These are phyloP conservation scores for Phenacoccus solenopsis DNA, from an alignment of 1,140 invertebrate species.

Conservation along the genomic window DNA sequence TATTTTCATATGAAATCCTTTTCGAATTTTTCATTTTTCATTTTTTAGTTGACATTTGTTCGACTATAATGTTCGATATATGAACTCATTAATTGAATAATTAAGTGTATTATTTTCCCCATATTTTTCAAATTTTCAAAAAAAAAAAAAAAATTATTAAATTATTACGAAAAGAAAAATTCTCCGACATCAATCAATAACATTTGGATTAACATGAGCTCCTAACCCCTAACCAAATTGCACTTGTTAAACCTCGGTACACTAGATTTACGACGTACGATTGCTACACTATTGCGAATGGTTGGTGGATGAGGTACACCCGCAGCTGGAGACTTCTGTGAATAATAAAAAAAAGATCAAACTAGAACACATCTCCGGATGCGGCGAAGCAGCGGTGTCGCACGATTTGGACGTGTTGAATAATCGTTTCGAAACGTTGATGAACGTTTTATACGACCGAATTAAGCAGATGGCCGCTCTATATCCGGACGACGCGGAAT, in stretches of 20 bases:
- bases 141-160: too few species aligned
- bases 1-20: too few species aligned
- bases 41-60: too few species aligned
- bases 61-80: too few species aligned
- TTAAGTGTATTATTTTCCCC: too few species aligned
- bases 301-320: slow-evolving; percentile 73
- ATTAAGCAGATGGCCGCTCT: slow-evolving; percentile 36
- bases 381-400: slow-evolving; percentile 65
- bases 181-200: too few species aligned
- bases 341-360: slow-evolving; percentile 31
- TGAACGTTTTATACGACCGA: slow-evolving; percentile 53
- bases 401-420: slow-evolving; percentile 77
- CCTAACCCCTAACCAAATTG: too few species aligned
- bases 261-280: slow-evolving; percentile 74
- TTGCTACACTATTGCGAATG: slow-evolving; percentile 79
- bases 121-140: too few species aligned
- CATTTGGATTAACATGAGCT: too few species aligned
- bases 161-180: too few species aligned
- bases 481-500: slow-evolving; percentile 35
- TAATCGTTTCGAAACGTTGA: slow-evolving; percentile 59
- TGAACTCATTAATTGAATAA: too few species aligned
- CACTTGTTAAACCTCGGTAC: background rate
- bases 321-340: slow-evolving; percentile 54
- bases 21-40: too few species aligned
- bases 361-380: slow-evolving; percentile 34